A percentile compares a stretch with the other conserved stretches of the same genome.
These are phyloP conservation scores for Fulmarus glacialis DNA, from an alignment of 2,113 vertebrate genomes.

Conservation along the genomic window DNA sequence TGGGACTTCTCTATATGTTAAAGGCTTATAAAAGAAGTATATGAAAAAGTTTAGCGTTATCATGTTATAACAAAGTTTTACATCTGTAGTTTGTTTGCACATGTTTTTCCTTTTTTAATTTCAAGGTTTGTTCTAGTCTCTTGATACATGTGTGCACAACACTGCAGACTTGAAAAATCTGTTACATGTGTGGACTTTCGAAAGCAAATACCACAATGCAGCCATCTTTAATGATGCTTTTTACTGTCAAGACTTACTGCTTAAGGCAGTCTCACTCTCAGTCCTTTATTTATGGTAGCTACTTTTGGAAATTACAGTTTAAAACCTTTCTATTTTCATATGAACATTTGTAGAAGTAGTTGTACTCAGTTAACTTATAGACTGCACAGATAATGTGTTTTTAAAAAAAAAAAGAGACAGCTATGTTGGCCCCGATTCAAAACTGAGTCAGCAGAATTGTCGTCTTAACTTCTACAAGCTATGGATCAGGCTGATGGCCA, in stretches of 20 bases:
- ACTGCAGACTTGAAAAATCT: slow-evolving; percentile 11
- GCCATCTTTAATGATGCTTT: background rate
- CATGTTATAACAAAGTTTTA: slow-evolving; percentile 7
- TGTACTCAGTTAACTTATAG: background rate
- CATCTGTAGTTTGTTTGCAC: slow-evolving; percentile 43
- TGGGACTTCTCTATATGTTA: background rate
- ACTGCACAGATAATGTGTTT: background rate
- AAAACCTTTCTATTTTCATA: background rate
- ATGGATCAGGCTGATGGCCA: background rate
- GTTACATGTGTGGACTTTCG: background rate
- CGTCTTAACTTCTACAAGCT: background rate
- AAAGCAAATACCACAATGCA: background rate
- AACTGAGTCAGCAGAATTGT: background rate
- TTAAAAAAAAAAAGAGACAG: background rate
- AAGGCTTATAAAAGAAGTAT: slow-evolving; percentile 25
- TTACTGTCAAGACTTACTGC: background rate
- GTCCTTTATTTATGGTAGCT: background rate
- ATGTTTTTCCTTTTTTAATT: slow-evolving; percentile 30
- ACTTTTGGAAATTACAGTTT: background rate
- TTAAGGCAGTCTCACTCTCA: background rate
- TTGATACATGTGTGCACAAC: background rate
- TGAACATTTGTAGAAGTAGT: background rate
- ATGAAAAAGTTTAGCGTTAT: background rate
- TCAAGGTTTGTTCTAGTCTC: slow-evolving; percentile 19
- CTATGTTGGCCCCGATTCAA: background rate